Evolutionary conservation across 1,140 invertebrate species (phyloP).

Genomic region (Drosophila guanche): DNA sequence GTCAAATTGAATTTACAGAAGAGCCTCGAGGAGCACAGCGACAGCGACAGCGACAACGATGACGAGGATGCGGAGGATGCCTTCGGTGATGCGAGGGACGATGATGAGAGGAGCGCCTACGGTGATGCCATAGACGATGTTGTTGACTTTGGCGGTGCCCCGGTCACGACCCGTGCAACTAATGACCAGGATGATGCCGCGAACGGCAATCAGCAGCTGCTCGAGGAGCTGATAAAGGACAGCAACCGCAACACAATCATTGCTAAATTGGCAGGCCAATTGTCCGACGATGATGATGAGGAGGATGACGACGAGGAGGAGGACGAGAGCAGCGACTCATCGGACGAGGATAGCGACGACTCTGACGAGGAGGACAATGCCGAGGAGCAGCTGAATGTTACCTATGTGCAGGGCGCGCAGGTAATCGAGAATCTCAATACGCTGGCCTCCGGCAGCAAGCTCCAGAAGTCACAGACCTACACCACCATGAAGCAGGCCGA

Average conservation of each 20-base stretch:
- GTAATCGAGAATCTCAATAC: constrained; percentile 83
- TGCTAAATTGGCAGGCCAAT: constrained; percentile 64
- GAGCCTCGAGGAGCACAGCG: constrained; percentile 73
- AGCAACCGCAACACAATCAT: constrained; percentile 79
- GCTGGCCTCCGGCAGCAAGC: constrained; percentile 45
- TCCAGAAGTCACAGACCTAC: constrained; percentile 80
- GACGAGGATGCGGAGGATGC: constrained; percentile 46
- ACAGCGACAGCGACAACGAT: constrained; percentile 43
- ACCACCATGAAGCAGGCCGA: constrained; percentile 70
- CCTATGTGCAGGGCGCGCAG: constrained; percentile 75
- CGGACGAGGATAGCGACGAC: constrained; percentile 69
- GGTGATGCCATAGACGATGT: constrained; percentile 73
- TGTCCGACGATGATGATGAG: constrained; percentile 62
- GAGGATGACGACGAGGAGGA: constrained; percentile 69
- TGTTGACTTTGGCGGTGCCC: constrained; percentile 63
- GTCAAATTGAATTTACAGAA: constrained; percentile 84
- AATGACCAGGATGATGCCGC: constrained; percentile 56
- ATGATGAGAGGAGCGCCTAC: constrained; percentile 67
- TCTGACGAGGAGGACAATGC: constrained; percentile 74
- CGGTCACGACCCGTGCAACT: constrained; percentile 18
- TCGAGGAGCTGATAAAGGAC: constrained; percentile 75
- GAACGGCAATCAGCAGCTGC: constrained; percentile 75
- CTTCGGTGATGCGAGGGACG: constrained; percentile 66
- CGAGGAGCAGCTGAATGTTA: constrained; percentile 57
- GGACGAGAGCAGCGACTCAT: constrained; percentile 69